Evolutionary conservation across 1,140 invertebrate genomes (phyloP).

Genomic region (Bombyx mori): DNA sequence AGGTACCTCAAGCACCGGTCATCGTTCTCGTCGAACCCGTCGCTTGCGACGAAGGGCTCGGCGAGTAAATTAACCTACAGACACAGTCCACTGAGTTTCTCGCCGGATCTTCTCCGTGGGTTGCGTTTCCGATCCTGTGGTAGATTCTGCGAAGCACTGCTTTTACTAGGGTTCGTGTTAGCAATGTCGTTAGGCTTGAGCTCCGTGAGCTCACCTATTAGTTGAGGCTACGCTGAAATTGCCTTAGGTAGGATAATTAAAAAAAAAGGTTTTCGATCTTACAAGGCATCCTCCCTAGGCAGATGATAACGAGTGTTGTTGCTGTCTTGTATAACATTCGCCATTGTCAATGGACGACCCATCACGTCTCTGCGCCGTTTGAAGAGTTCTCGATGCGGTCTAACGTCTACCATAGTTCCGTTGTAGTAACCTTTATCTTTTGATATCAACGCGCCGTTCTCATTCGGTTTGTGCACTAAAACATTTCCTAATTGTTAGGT

Average conservation of each 20-base stretch:
- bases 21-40: too few relatives aligned
- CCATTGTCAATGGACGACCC: constrained; percentile 41
- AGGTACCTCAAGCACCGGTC: too few relatives aligned
- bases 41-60: too few relatives aligned
- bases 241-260: background rate
- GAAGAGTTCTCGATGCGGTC: constrained; percentile 30
- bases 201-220: too few relatives aligned
- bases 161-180: too few relatives aligned
- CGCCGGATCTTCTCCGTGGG: too few relatives aligned
- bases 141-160: too few relatives aligned
- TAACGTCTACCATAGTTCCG: constrained; percentile 21
- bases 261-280: constrained; percentile 8
- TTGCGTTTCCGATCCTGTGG: too few relatives aligned
- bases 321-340: constrained; percentile 49
- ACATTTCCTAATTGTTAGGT: background rate
- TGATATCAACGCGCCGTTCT: constrained; percentile 18
- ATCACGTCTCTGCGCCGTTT: constrained; percentile 33
- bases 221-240: too few relatives aligned
- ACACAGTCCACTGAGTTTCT: too few relatives aligned
- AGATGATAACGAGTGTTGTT: constrained; percentile 43
- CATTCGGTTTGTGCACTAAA: constrained; percentile 42
- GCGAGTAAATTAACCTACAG: too few relatives aligned
- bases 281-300: constrained; percentile 42
- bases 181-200: too few relatives aligned
- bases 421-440: constrained; percentile 33